phyloP scores from a whole-genome alignment of 2,888 invertebrate species.

The Caradrina kadenii region DNA sequence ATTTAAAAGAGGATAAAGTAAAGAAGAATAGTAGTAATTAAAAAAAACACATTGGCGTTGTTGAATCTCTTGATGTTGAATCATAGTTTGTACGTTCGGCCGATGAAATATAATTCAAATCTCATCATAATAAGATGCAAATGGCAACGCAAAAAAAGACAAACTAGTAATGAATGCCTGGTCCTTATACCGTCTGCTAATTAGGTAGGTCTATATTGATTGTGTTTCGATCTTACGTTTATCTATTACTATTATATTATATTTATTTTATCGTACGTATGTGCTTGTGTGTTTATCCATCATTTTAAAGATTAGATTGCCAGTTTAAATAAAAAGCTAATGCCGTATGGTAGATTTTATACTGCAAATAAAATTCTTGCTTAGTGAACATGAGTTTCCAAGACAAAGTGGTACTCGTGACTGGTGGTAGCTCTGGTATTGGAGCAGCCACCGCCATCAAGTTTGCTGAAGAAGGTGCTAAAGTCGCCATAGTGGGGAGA shows the following conservation, averaged over 20 bases:
- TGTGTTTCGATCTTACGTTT: not conserved
- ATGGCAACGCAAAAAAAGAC: too few relatives aligned
- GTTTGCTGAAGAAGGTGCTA: conserved; percentile 57
- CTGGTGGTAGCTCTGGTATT: conserved; percentile 67
- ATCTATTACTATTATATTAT: not conserved
- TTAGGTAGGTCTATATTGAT: not conserved
- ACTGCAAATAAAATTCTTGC: not conserved
- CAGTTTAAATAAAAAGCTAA: not conserved
- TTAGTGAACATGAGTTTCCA: conserved; percentile 54
- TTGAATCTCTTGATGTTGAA: too few relatives aligned
- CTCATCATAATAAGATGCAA: too few relatives aligned
- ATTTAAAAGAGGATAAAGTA: too few relatives aligned
- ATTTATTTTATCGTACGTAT: not conserved
- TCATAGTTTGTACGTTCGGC: too few relatives aligned
- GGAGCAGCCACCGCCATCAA: conserved; percentile 59
- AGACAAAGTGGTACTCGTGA: conserved; percentile 64
- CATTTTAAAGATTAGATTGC: not conserved
- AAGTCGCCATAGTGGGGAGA: conserved; percentile 62
- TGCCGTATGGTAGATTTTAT: too few relatives aligned
- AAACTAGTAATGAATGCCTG: too few relatives aligned
- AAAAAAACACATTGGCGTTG: too few relatives aligned
- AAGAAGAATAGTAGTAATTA: too few relatives aligned
- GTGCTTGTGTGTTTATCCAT: not conserved
- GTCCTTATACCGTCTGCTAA: not conserved
- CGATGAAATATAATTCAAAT: too few relatives aligned